Conservation (phyloP, 2,113 vertebrate species). For the Eidolon helvum region DNA sequence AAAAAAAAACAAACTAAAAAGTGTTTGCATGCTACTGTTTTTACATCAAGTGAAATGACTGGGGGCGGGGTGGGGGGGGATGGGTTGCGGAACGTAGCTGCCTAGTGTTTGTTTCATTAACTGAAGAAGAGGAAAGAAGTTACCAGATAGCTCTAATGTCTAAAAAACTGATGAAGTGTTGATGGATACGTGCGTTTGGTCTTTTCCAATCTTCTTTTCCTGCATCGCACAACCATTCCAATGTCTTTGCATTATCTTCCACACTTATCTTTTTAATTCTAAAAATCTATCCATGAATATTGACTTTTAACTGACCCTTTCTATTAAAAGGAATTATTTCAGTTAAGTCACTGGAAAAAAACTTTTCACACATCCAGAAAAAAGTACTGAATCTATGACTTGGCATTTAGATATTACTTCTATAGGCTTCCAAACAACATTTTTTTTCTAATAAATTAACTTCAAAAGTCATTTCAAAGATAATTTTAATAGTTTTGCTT, state of each 20-base stretch:
- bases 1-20: background rate
- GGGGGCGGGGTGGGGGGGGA: too few relatives aligned
- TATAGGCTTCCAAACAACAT: slow-evolving; percentile 41
- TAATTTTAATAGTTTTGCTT: slow-evolving; percentile 64
- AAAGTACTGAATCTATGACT: background rate
- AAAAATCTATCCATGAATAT: slow-evolving; percentile 29
- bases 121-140: background rate
- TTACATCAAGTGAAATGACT: background rate
- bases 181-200: background rate
- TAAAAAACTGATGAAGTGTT: background rate
- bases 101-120: slow-evolving; percentile 28
- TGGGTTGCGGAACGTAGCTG: slow-evolving; percentile 25
- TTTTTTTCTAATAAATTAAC: slow-evolving; percentile 47
- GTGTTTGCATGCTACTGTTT: background rate
- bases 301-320: slow-evolving; percentile 39
- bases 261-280: background rate
- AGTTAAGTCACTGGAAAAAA: background rate
- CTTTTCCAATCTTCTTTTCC: background rate
- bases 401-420: slow-evolving; percentile 56
- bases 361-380: background rate
- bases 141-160: background rate
- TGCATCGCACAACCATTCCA: background rate
- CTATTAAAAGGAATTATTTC: slow-evolving; percentile 4
- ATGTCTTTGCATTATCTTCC: background rate
- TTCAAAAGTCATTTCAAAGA: slow-evolving; percentile 65